These are phyloP conservation scores for Dusona sp. DNA, from an alignment of 2,888 invertebrate genomes.

Conservation along the genomic window DNA sequence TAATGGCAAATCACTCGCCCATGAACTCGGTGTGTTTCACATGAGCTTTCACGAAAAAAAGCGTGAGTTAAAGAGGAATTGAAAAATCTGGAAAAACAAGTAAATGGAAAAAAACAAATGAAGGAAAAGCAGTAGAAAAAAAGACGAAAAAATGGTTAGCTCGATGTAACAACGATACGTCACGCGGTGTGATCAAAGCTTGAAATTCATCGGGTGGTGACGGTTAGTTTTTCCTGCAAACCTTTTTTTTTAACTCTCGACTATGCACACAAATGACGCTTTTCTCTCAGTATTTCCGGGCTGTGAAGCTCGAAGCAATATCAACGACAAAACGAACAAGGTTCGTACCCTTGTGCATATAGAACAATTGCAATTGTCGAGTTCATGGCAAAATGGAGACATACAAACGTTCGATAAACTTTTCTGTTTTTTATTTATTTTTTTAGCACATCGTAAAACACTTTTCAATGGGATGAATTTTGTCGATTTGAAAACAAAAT, in stretches of 20 bases:
- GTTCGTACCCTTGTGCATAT: not conserved
- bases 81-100: not conserved
- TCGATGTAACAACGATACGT: slow-evolving; percentile 29
- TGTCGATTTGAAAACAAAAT: not conserved
- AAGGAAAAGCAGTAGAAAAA: slow-evolving; percentile 4
- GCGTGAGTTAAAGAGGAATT: not conserved
- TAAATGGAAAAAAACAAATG: not conserved
- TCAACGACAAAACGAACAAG: slow-evolving; percentile 6
- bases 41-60: not conserved
- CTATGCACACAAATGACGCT: slow-evolving; percentile 39
- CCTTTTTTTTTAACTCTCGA: slow-evolving; percentile 18
- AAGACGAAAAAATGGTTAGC: slow-evolving; percentile 27
- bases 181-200: slow-evolving; percentile 51
- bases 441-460: not conserved
- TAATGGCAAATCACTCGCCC: not conserved
- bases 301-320: slow-evolving; percentile 23
- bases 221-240: slow-evolving; percentile 24
- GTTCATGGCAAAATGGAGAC: not conserved
- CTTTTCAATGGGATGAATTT: not conserved
- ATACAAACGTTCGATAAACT: not conserved
- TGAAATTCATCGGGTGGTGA: slow-evolving; percentile 48
- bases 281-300: slow-evolving; percentile 19
- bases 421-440: not conserved
- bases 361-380: slow-evolving; percentile 1
- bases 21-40: too few species aligned